phyloP scores from a whole-genome alignment of 2,797 vertebrate genomes.

The Gallinago solitaria region DNA sequence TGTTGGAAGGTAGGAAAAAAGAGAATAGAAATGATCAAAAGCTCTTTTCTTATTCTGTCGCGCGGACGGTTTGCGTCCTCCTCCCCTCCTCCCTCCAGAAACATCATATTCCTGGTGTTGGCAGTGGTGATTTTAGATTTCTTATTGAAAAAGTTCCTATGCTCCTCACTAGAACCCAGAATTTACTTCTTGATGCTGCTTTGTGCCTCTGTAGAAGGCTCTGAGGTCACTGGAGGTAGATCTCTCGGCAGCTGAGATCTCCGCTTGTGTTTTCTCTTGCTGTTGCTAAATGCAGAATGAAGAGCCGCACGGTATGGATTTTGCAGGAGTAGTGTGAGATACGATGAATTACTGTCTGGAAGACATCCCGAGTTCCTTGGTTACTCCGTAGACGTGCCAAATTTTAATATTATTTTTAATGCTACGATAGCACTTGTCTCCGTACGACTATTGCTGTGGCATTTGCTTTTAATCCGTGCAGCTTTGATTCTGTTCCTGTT shows the following conservation, averaged over 20 bases:
- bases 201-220: not conserved
- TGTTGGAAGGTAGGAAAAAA: not conserved
- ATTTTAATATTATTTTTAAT: not conserved
- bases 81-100: not conserved
- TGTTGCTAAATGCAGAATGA: not conserved
- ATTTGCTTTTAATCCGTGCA: not conserved
- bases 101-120: not conserved
- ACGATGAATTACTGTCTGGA: not conserved
- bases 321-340: not conserved
- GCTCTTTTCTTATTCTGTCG: not conserved
- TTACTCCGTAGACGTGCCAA: not conserved
- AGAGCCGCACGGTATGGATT: fast-evolving
- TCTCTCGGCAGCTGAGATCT: not conserved
- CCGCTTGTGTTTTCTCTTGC: not conserved
- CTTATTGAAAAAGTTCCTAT: not conserved
- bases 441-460: not conserved
- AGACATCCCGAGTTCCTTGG: not conserved
- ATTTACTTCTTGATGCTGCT: not conserved
- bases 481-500: not conserved
- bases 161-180: fast-evolving
- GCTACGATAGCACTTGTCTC: not conserved
- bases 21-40: not conserved
- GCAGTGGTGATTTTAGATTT: fast-evolving
- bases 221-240: fast-evolving
- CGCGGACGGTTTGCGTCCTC: fast-evolving